A percentile compares a stretch with the other conserved stretches of the same genome.
Conservation (phyloP, 1,140 invertebrate species). For the Drosophila pseudoananassae region DNA sequence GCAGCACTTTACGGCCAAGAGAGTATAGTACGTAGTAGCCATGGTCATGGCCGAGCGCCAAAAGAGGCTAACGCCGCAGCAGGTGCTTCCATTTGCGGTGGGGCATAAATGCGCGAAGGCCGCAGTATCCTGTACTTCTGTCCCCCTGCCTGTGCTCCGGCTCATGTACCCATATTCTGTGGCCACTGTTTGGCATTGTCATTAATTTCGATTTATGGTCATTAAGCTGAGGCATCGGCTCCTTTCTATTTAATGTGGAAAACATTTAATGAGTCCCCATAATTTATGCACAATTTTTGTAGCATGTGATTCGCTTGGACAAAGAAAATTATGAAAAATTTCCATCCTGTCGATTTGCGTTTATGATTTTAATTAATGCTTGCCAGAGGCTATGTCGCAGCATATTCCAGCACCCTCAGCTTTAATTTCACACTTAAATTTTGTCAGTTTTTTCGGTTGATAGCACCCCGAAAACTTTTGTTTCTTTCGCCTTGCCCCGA, state of each 20-base stretch:
- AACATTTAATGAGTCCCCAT: conserved; percentile 69
- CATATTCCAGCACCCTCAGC: conserved; percentile 19
- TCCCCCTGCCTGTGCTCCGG: not conserved
- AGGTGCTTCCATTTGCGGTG: conserved; percentile 71
- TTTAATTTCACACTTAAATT: conserved; percentile 71
- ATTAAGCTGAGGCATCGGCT: conserved; percentile 66
- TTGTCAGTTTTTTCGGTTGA: conserved; percentile 33
- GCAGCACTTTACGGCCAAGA: conserved; percentile 33
- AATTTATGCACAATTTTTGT: conserved; percentile 70
- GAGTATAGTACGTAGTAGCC: not conserved
- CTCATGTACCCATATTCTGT: conserved; percentile 1
- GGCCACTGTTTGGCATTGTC: conserved; percentile 53
- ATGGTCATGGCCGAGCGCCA: conserved; percentile 1
- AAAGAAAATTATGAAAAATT: conserved; percentile 41
- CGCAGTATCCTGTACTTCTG: conserved; percentile 10
- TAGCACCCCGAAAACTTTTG: conserved; percentile 39
- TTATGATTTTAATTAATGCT: conserved; percentile 66
- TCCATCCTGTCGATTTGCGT: conserved; percentile 58
- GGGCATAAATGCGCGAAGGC: conserved; percentile 41
- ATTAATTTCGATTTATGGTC: conserved; percentile 82
- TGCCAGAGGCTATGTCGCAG: conserved; percentile 16
- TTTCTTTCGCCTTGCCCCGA: conserved; percentile 32
- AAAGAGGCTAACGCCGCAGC: conserved; percentile 27
- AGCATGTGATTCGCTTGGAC: conserved; percentile 12
- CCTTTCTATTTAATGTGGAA: conserved; percentile 60